Evolutionary conservation across 1,140 invertebrate species (phyloP), one percentile per base, ranked within the genome.

Genomic region (Scaptomyza pallida): DNA sequence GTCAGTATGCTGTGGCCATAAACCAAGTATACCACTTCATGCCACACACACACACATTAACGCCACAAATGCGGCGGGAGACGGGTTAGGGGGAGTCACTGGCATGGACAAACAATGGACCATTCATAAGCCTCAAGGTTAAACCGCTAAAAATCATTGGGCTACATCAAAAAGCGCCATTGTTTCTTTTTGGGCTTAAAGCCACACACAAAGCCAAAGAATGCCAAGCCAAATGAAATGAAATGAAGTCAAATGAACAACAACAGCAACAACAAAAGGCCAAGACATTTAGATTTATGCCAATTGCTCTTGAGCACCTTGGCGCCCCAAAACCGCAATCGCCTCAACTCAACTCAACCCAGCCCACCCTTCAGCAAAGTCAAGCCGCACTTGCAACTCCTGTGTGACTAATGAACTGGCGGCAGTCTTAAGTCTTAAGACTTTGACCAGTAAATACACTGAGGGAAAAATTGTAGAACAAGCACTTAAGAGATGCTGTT

Each of bases 91-190:
- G 8, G 12, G 19, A 40, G 16, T n/a, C n/a, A n/a, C 57, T 13
- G 57, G 37, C 21, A 23, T 23, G 23, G n/a, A 12, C 35, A 63
- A 72, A 75, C 81, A 81, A 85, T 85, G 77, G 69, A 5, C 12
- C 82, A 86, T 85, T 85, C 82, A 86, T 85, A 77, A 81, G 81
- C 74, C 70, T 57, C 74, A 86, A 86, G 81, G 81, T 88, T 88
- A 88, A 88, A 67, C 73, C 70, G 78, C 82, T 88, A 81, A 88
- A 86, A 78, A 86, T 86, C 81, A 85, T 85, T 86, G 81, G 81
- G 64, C 82, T 80, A 80, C 81, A 86, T 85, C 77, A 85, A 86
- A n/a, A 79, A 62, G 60, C 26, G 62, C 63, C 77, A 73, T 85
- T 86, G 81, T 80, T 80, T 64, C 45, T 40, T 35, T n/a, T 35